Percentiles rank a stretch among this genome's conserved stretches.
phyloP scores from a whole-genome alignment of 2,888 invertebrate genomes.

The Andricus quercusramuli region DNA sequence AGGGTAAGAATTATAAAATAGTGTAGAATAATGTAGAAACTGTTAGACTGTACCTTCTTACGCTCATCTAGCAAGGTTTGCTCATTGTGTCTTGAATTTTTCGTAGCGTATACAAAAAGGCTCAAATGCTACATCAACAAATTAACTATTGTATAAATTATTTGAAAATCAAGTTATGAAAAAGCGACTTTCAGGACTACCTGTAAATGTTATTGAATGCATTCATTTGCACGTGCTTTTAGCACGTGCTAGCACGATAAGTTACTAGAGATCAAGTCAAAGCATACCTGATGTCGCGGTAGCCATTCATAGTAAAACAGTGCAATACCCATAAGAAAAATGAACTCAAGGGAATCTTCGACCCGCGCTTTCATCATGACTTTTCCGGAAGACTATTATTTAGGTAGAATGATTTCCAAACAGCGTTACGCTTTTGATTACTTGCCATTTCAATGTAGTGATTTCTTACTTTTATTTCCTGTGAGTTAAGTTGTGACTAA shows the following conservation, averaged over 20 bases:
- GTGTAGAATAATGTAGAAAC: conserved; percentile 12
- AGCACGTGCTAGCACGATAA: conserved; percentile 45
- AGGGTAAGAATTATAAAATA: conserved; percentile 31
- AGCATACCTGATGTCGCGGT: conserved; percentile 60
- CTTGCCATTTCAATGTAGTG: conserved; percentile 3
- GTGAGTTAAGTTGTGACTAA: conserved; percentile 2
- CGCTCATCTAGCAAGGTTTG: conserved; percentile 19
- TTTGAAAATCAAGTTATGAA: not conserved
- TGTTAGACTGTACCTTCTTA: conserved; percentile 28
- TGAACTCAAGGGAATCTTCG: conserved; percentile 26
- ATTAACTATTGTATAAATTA: too few relatives aligned
- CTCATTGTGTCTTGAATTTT: not conserved
- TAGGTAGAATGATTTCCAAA: not conserved
- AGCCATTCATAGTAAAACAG: conserved; percentile 62
- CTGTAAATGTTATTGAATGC: not conserved
- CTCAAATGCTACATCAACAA: not conserved
- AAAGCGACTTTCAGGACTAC: conserved; percentile 16
- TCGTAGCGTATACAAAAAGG: not conserved
- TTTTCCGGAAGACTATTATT: not conserved
- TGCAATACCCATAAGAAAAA: conserved; percentile 61
- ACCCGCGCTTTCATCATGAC: not conserved
- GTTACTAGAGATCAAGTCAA: conserved; percentile 58
- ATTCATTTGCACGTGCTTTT: conserved; percentile 30
- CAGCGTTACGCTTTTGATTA: not conserved
- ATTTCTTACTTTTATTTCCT: not conserved